Conservation (phyloP, 2,797 vertebrate species). For the Clarias fuscus region DNA sequence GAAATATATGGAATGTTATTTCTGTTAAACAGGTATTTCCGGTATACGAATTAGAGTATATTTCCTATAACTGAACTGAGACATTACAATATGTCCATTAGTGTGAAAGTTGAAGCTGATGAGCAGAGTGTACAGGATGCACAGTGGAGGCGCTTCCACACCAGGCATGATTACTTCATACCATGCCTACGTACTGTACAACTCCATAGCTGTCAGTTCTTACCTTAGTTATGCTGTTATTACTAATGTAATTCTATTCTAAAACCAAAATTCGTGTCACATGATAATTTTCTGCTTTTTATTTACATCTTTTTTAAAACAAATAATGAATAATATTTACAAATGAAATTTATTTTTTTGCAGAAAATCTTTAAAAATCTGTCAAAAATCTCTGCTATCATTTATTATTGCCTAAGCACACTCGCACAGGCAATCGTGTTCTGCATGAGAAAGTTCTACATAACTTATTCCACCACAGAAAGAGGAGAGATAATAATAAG, state of each 20-base stretch:
- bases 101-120: background rate
- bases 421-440: background rate
- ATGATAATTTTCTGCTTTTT: background rate
- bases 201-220: no score
- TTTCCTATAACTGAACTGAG: background rate
- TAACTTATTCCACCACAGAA: background rate
- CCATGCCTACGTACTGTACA: no score
- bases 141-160: no score
- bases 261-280: no score
- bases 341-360: background rate
- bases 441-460: background rate
- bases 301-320: background rate
- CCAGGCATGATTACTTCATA: no score
- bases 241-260: no score
- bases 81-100: background rate
- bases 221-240: no score
- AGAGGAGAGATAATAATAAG: background rate
- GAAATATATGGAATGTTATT: background rate
- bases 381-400: background rate
- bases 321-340: background rate
- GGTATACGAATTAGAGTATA: background rate
- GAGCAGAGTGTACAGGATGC: no score
- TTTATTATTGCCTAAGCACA: background rate
- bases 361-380: background rate
- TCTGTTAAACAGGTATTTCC: background rate